These are phyloP conservation scores for Latrodectus geometricus DNA, from an alignment of 1,140 invertebrate species.

Conservation along the genomic window DNA sequence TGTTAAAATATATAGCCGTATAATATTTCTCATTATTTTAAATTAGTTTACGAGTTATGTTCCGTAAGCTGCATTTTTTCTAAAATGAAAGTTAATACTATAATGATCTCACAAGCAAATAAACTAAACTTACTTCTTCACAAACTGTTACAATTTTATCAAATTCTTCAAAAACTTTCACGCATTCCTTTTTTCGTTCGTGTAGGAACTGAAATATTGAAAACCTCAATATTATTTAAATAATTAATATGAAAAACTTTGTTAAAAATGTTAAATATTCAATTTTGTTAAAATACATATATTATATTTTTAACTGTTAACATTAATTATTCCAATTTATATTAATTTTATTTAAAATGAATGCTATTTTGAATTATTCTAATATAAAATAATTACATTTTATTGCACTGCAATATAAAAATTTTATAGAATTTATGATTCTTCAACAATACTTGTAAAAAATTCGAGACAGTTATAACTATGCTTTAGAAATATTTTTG, in stretches of 20 bases:
- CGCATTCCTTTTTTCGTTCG: conserved; percentile 37
- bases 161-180: conserved; percentile 27
- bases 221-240: background rate
- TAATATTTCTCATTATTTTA: background rate
- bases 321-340: background rate
- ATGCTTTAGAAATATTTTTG: no score
- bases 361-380: background rate
- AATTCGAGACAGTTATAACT: no score
- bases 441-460: no score
- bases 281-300: background rate
- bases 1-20: background rate
- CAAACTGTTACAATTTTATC: conserved; percentile 21
- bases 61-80: background rate
- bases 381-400: background rate
- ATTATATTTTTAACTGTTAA: background rate
- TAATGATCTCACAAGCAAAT: background rate
- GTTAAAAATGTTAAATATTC: background rate
- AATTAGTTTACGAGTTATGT: background rate
- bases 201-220: conserved; percentile 13
- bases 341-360: background rate
- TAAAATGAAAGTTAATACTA: no score
- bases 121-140: conserved; percentile 23
- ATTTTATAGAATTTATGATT: no score
- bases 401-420: background rate
- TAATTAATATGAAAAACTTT: background rate